A percentile compares a stretch with the other conserved stretches of the same genome.
phyloP scores from a whole-genome alignment of 2,113 vertebrate species.

The Eublepharis macularius region DNA sequence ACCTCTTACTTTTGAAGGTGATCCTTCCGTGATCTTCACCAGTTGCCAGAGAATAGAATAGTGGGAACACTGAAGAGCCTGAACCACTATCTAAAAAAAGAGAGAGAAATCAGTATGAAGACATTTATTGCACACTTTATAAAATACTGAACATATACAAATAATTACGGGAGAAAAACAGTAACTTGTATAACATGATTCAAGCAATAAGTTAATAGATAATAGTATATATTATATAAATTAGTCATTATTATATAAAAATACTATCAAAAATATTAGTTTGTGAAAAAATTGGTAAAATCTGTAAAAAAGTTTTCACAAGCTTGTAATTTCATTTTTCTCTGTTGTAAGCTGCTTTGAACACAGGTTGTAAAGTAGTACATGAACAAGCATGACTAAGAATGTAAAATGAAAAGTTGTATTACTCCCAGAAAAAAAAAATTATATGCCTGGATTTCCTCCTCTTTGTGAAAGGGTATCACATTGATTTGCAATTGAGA shows the following conservation, averaged over 20 bases:
- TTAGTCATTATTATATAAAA: no score
- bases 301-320: not conserved
- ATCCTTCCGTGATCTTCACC: slow-evolving; percentile 97
- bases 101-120: slow-evolving; percentile 39
- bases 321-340: no score
- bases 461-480: no score
- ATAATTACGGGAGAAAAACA: not conserved
- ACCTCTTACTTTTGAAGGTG: slow-evolving; percentile 91
- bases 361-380: no score
- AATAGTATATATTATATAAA: not conserved
- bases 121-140: not conserved
- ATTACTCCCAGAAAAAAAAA: no score
- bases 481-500: no score
- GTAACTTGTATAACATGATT: not conserved
- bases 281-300: not conserved
- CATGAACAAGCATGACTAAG: no score
- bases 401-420: no score
- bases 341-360: no score
- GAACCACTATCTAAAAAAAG: slow-evolving; percentile 90
- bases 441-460: no score
- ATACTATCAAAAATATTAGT: no score
- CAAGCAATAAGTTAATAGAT: not conserved
- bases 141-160: fast-evolving
- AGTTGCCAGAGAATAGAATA: slow-evolving; percentile 99
- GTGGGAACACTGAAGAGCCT: slow-evolving; percentile 98